Evolutionary conservation across 2,888 invertebrate genomes (phyloP), one percentile per base, ranked within the genome.

Genomic region (Hipparchia semele): DNA sequence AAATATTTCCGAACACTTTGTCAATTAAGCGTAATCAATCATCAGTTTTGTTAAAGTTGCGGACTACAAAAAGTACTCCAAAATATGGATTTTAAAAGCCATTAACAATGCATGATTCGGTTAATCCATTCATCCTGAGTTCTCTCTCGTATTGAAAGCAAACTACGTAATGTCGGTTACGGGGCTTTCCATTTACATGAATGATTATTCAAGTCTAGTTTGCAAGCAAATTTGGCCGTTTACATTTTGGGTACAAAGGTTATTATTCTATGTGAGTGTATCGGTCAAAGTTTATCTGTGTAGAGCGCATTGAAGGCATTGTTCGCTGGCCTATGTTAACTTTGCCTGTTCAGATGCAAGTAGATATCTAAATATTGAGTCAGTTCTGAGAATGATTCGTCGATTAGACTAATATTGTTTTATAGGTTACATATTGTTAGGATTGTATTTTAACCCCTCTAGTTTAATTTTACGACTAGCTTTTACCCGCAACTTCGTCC

Each of bases 161-260:
- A 90, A 88, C 90, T 90, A 87, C 86, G 85, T 85, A 87, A 88
- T 86, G 86, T 86, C 82, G 84, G 85, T 86, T 86, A 85, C 80
- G 83, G 86, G 86, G 87, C 86, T 87, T 86, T 84, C 85, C 86
- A 90, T 91, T 90, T 91, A 89, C 90, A 91, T 90, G 88, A 90
- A 88, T 90, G 88, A 90, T 90, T 89, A 89, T 90, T 88, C 86
- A 84, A 80, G 77, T 81, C 79, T 80, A 81, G 78, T 80, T 76
- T 68, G 62, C 80, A 73, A 73, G 73, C 82, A 76, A 86, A 81
- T 84, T 80, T 79, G 73, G 75, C 56, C 81, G 80, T 77, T 86
- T 79, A 69, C 66, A 74, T 76, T 73, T 54, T 61, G 68, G 12
- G 0, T 46, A 70, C 82, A 84, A 74, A 81, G 86, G 77, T 79